These are phyloP conservation scores for Amiota communis DNA, from an alignment of 2,888 invertebrate genomes.

Conservation along the genomic window DNA sequence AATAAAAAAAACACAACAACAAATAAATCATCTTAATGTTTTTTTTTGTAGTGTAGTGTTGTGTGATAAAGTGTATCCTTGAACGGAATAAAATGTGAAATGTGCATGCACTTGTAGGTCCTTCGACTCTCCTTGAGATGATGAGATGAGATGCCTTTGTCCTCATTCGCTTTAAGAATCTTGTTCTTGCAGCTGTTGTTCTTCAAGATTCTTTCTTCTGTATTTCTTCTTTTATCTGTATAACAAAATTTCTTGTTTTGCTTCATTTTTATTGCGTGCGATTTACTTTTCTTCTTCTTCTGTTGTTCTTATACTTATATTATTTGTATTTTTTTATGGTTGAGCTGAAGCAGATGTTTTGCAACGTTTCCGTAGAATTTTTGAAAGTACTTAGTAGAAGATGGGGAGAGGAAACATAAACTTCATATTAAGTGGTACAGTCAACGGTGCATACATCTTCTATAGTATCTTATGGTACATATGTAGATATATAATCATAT, in stretches of 20 bases:
- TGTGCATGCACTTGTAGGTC: not conserved
- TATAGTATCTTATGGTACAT: too few relatives aligned
- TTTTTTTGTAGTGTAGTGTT: not conserved
- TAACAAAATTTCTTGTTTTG: constrained; percentile 13
- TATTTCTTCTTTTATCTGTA: not conserved
- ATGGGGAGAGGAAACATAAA: constrained; percentile 8
- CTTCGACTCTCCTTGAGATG: not conserved
- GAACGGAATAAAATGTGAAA: not conserved
- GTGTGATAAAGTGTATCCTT: not conserved
- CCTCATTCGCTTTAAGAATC: not conserved
- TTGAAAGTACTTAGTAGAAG: not conserved
- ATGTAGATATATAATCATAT: too few relatives aligned
- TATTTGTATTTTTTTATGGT: not conserved
- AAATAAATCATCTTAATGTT: not conserved
- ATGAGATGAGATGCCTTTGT: not conserved
- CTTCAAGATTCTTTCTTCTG: not conserved
- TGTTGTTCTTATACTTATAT: not conserved
- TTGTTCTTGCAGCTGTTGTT: constrained; percentile 10
- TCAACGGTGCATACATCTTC: not conserved
- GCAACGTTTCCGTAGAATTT: not conserved
- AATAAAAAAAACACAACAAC: too few relatives aligned
- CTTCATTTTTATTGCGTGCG: constrained; percentile 13
- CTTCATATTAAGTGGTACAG: constrained; percentile 1
- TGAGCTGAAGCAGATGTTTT: constrained; percentile 20
- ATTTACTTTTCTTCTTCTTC: not conserved